Evolutionary conservation across 2,113 vertebrate species (phyloP), one percentile per base, ranked within the genome.

Genomic region (Shinisaurus crocodilurus): DNA sequence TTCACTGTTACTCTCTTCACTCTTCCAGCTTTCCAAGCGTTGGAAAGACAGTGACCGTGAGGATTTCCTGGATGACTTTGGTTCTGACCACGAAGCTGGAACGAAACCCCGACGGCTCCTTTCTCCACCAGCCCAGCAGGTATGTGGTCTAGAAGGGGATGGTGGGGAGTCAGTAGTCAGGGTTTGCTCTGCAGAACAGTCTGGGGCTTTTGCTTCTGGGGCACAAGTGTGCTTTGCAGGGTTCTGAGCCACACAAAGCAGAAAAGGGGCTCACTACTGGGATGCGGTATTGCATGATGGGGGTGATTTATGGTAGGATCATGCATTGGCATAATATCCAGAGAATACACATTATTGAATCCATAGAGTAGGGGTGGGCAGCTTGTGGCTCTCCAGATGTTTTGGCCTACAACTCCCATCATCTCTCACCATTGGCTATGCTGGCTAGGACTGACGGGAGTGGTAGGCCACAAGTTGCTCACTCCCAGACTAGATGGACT

Each of bases 31-130:
- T 91, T 96, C 96, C 20, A 96, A 96, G 70, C 93, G 94, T 34
- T 97, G 96, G 97, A 97, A 96, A 82, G 97, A 97, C 90, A 97
- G 96, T 1, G 97, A 97, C 92, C 95, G 96, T 3, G 96, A 97
- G 20, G 97, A 97, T 93, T 95, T 97, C 70, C 93, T 97, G 91
- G 97, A 97, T 88, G 96, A 96, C 77, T 96, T 97, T 43, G 95
- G 95, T 74, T 95, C 95, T 50, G 96, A 97, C 82, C 95, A 95
- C 2, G 96, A 97, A 65, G 95, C 94, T 12, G 95, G 96, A n/a
- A 72, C 87, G 7, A 92, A 89, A 32, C 45, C 90, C 0, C 87
- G 50, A 43, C 94, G 90, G 50, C 88, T 92, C 67, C 96, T 94
- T n/a, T 94, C 94, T 0, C 94, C 95, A 3, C 90, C 94, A 63